Evolutionary conservation across 2,888 invertebrate species (phyloP).

Genomic region (Camponotus fellah): DNA sequence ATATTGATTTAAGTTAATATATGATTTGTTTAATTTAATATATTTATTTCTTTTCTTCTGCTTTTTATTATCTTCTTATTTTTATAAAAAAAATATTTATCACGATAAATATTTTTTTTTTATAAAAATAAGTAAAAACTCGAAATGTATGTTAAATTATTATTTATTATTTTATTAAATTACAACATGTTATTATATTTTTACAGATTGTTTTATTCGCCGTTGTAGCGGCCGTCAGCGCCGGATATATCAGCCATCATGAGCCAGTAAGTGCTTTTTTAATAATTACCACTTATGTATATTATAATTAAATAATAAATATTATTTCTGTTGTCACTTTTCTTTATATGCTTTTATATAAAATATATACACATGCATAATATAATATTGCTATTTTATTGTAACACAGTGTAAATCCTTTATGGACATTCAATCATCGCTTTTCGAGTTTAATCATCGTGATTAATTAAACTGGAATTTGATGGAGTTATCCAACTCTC

Average conservation of each 20-base stretch:
- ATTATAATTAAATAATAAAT: constrained; percentile 9
- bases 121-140: no score
- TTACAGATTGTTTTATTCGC: constrained; percentile 83
- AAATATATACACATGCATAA: neutral
- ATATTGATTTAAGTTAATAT: neutral
- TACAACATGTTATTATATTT: neutral
- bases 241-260: constrained; percentile 73
- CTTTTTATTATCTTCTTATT: no score
- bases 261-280: constrained; percentile 63
- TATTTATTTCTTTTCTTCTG: no score
- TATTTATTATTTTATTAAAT: constrained; percentile 12
- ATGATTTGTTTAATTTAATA: neutral
- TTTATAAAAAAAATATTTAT: no score
- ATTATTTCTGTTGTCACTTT: neutral
- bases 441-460: constrained; percentile 15
- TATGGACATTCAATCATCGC: neutral
- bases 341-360: neutral
- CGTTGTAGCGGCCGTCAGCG: constrained; percentile 81
- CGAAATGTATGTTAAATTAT: neutral
- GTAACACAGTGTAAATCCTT: neutral
- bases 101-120: no score
- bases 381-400: constrained; percentile 18
- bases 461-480: constrained; percentile 29
- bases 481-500: constrained; percentile 16
- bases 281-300: neutral